These are phyloP conservation scores for Xyliphius kryptos DNA, from an alignment of 2,113 vertebrate species.

Conservation along the genomic window DNA sequence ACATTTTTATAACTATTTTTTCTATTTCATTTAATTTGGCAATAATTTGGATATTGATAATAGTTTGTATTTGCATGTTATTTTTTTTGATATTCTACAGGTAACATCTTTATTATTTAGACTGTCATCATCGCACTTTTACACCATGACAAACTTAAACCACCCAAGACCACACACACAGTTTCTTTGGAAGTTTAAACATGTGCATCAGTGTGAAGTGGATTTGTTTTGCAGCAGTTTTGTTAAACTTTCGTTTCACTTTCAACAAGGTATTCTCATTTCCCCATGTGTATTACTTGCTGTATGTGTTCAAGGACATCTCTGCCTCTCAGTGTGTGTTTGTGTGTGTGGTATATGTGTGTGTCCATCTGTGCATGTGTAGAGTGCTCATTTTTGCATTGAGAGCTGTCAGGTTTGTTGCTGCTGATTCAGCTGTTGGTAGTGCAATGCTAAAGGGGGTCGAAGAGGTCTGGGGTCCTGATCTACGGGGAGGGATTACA, in stretches of 20 bases:
- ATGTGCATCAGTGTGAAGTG: not conserved
- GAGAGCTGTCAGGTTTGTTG: conserved; percentile 22
- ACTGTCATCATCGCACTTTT: conserved; percentile 23
- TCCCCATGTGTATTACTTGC: not conserved
- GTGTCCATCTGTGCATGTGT: conserved; percentile 17
- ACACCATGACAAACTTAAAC: conserved; percentile 25
- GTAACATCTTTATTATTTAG: not conserved
- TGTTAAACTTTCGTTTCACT: not conserved
- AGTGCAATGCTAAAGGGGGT: conserved; percentile 30
- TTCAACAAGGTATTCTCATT: not conserved
- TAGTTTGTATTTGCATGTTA: not conserved
- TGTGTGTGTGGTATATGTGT: conserved; percentile 10
- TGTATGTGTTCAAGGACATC: conserved; percentile 13
- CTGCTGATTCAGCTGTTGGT: conserved; percentile 47
- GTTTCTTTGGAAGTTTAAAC: not conserved
- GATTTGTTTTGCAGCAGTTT: not conserved
- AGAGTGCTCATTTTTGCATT: conserved; percentile 21
- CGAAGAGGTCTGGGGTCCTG: conserved; percentile 19
- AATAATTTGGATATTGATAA: not conserved
- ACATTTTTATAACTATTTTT: too few relatives aligned
- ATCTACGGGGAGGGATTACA: conserved; percentile 37
- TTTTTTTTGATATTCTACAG: conserved; percentile 1
- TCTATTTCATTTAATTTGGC: too few relatives aligned
- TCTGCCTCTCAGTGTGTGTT: conserved; percentile 13
- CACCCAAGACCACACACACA: conserved; percentile 27